Conservation (phyloP, 2,113 vertebrate species). For the Malurus cyaneus region DNA sequence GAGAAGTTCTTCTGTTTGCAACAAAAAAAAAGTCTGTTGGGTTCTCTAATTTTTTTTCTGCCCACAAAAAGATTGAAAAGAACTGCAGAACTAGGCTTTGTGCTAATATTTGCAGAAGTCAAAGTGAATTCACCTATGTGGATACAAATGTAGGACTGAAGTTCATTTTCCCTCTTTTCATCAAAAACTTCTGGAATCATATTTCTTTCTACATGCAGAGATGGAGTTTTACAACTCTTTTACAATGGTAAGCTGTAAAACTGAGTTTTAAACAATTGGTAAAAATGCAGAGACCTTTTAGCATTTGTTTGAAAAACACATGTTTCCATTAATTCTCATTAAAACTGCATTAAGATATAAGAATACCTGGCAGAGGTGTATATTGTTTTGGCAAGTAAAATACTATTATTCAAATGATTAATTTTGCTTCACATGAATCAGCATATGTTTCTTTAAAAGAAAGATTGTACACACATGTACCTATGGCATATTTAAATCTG, state of each 20-base stretch:
- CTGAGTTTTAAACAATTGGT: constrained; percentile 36
- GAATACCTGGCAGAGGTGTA: neutral
- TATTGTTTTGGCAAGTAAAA: constrained; percentile 27
- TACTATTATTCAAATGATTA: neutral
- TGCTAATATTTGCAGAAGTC: constrained; percentile 17
- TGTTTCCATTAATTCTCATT: constrained; percentile 36
- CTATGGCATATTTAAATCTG: neutral
- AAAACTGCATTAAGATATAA: constrained; percentile 29
- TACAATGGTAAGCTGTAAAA: constrained; percentile 4
- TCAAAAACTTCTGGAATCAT: constrained; percentile 36
- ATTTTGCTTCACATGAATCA: constrained; percentile 21
- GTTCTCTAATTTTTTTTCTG: neutral
- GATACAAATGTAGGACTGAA: neutral
- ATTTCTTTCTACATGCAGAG: constrained; percentile 23
- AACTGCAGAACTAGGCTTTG: neutral
- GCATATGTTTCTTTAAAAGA: constrained; percentile 17
- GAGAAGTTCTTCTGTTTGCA: constrained; percentile 1
- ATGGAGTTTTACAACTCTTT: constrained; percentile 29
- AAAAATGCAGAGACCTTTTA: constrained; percentile 29
- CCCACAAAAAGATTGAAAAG: neutral
- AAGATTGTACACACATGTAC: neutral
- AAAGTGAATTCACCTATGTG: neutral
- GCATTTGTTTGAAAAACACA: neutral
- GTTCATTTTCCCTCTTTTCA: constrained; percentile 3
- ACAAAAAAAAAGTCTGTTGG: neutral